These are phyloP conservation scores for Ophraella communa DNA, from an alignment of 2,888 invertebrate species.

Conservation along the genomic window DNA sequence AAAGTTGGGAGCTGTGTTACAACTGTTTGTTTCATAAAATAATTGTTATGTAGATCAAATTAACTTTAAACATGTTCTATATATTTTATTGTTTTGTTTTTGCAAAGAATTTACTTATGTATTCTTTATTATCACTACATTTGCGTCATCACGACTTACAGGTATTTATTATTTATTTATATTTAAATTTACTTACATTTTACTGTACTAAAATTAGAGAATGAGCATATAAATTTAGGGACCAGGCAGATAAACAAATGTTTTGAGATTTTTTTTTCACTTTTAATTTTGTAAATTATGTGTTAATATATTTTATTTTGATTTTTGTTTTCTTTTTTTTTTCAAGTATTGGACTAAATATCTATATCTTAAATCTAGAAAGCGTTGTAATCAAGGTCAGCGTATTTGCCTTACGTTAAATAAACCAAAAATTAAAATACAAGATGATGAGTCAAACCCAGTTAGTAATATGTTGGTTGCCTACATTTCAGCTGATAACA, in stretches of 20 bases:
- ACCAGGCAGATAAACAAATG: slow-evolving; percentile 5
- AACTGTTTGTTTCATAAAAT: too few relatives aligned
- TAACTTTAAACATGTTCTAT: too few relatives aligned
- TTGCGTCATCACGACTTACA: background rate
- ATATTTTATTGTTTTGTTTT: too few relatives aligned
- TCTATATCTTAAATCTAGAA: background rate
- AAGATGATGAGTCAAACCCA: too few relatives aligned
- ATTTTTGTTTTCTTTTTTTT: background rate
- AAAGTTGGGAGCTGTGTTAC: too few relatives aligned
- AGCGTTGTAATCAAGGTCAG: background rate
- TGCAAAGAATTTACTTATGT: too few relatives aligned
- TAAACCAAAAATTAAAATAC: too few relatives aligned
- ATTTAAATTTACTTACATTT: background rate
- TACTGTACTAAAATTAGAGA: background rate
- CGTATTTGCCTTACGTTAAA: background rate
- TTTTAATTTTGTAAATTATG: background rate
- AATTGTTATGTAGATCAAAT: too few relatives aligned
- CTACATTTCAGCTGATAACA: too few relatives aligned
- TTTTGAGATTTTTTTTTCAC: background rate
- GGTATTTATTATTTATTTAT: background rate
- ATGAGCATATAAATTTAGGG: slow-evolving; percentile 8
- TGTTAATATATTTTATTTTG: slow-evolving; percentile 8
- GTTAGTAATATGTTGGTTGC: too few relatives aligned
- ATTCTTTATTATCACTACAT: too few relatives aligned
- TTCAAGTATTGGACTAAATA: background rate